Evolutionary conservation across 2,113 vertebrate genomes (phyloP).

Genomic region (Dermatemys mawii): DNA sequence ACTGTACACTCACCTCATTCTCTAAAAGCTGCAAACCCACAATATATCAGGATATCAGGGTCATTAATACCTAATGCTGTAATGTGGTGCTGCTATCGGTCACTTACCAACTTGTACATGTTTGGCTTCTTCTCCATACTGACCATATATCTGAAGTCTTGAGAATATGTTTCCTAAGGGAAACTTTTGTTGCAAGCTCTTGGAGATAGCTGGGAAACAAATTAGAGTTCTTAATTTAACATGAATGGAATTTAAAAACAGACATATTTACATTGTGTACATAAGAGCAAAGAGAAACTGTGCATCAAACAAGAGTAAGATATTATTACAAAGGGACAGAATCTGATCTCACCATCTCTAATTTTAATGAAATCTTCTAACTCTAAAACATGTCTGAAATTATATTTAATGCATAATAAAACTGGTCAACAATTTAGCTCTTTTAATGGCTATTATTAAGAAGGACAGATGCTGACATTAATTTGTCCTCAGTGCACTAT

Average conservation of each 20-base stretch:
- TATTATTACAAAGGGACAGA: not conserved
- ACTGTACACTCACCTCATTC: not conserved
- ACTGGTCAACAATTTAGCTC: not conserved
- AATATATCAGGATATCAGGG: not conserved
- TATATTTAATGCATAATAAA: not conserved
- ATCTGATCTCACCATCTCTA: not conserved
- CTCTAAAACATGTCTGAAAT: not conserved
- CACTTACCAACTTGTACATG: not conserved
- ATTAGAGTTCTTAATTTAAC: not conserved
- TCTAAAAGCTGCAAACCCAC: not conserved
- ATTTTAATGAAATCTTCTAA: not conserved
- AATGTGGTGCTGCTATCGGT: not conserved
- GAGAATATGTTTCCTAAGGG: not conserved
- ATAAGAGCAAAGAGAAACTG: not conserved
- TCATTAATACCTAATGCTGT: not conserved
- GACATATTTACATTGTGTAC: fast-evolving
- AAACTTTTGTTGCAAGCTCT: not conserved
- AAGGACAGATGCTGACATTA: not conserved
- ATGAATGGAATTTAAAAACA: not conserved
- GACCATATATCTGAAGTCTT: not conserved
- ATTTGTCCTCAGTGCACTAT: not conserved
- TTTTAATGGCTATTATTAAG: conserved; percentile 4
- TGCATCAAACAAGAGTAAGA: not conserved
- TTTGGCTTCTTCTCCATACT: not conserved
- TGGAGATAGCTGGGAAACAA: not conserved